Evolutionary conservation across 2,888 invertebrate genomes (phyloP).

Genomic region (Pandemis corylana): DNA sequence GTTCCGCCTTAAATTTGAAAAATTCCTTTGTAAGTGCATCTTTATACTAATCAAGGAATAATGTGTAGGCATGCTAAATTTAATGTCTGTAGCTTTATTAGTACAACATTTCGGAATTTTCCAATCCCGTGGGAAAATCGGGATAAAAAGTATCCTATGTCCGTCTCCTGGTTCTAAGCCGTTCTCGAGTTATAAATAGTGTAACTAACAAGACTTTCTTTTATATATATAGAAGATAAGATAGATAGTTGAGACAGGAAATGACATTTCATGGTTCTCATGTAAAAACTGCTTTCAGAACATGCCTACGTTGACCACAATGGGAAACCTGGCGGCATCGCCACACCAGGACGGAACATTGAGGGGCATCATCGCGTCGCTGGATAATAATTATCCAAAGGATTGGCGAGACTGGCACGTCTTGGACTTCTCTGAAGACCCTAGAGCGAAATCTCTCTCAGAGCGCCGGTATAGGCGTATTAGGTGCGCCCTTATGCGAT

Average conservation of each 20-base stretch:
- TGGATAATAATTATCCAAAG: neutral
- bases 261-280: neutral
- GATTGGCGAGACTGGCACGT: neutral
- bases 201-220: no score
- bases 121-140: no score
- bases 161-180: no score
- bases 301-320: slow-evolving; percentile 12
- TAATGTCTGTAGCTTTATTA: no score
- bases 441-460: neutral
- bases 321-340: neutral
- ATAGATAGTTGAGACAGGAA: neutral
- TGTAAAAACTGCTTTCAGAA: slow-evolving; percentile 11
- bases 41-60: no score
- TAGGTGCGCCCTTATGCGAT: neutral
- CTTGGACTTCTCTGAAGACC: neutral
- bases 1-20: no score
- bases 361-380: neutral
- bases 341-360: neutral
- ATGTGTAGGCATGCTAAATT: no score
- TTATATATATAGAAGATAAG: no score
- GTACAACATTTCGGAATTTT: no score
- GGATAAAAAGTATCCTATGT: no score
- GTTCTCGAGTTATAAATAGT: no score
- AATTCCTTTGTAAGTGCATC: no score
- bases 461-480: neutral